Base-by-base conservation (phyloP, 2,888 invertebrate species). In the Lasioglossum villosulum region DNA sequence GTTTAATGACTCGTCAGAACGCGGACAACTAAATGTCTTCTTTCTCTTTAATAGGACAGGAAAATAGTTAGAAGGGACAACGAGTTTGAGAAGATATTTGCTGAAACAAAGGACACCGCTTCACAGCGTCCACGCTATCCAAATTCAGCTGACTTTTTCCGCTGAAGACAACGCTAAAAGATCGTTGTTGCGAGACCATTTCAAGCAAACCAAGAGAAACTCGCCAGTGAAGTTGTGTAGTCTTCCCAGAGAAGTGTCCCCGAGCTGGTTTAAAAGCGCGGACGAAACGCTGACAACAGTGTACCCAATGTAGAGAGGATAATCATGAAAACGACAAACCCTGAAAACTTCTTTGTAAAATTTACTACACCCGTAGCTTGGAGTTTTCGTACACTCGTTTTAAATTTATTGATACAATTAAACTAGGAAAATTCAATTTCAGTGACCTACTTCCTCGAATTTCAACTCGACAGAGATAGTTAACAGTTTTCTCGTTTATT, bases 121-220 rank as follows among this genome's bases (percentile, higher is more conserved):
- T 19, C 66, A 6, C 19, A 34, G 66, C 30, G 30, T 34, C 63
- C 8, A 16, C 30, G 30, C 19, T 66, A 34, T 30, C 30, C 30
- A 66, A 34, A 30, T 66, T 66, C 19, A 66, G 66, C 66, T 27
- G 66, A 66, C 66, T 66, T 66, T 66, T 66, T 66, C 66, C 16
- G 27, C 34, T 66, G 34, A 34, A 34, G 34, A 66, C 63, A 34
- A 66, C 63, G 63, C 63, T 66, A 19, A 66, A 66, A 34, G 66
- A 34, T 34, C 19, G 34, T 34, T 16, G 66, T 30, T 19, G 19
- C 16, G 34, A 16, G 34, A 14, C 66, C 34, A 30, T 34, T 66
- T 30, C 66, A 30, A 66, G 30, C 63, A 30, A 56, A 66, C 66
- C 66, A 19, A 66, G 66, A 19, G 66, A 66, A 66, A 66, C 30